Percentiles rank a stretch among this genome's conserved stretches.
Conservation (phyloP, 1,140 invertebrate species). For the Globodera ellingtonae region DNA sequence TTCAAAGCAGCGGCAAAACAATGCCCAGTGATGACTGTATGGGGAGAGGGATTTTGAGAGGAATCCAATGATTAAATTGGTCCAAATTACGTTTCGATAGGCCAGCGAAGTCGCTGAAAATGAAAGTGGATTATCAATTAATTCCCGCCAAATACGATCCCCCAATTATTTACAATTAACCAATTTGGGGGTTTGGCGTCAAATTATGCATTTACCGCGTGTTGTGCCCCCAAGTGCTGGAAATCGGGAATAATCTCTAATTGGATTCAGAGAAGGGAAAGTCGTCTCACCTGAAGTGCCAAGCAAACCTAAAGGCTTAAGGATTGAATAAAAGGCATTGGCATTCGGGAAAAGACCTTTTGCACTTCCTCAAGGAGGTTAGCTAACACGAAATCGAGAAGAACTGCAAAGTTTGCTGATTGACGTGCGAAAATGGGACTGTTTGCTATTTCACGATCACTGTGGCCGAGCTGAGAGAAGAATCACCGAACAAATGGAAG, state of each 20-base stretch:
- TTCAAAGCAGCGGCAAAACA: slow-evolving; percentile 52
- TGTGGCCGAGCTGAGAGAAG: slow-evolving; percentile 42
- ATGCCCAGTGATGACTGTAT: slow-evolving; percentile 38
- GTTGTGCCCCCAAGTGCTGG: slow-evolving; percentile 43
- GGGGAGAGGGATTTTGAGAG: not conserved
- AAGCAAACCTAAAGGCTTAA: slow-evolving; percentile 34
- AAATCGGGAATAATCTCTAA: slow-evolving; percentile 5
- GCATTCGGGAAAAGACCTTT: slow-evolving; percentile 28
- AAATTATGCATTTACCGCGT: slow-evolving; percentile 21
- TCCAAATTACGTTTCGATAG: slow-evolving; percentile 30
- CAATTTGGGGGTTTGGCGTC: no score
- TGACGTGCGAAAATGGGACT: slow-evolving; percentile 40
- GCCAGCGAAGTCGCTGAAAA: slow-evolving; percentile 29
- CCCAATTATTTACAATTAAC: not conserved
- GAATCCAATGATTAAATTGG: not conserved
- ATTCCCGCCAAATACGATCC: not conserved
- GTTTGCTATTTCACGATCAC: slow-evolving; percentile 44
- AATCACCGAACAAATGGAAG: not conserved
- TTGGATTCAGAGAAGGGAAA: not conserved
- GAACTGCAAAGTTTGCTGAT: slow-evolving; percentile 51
- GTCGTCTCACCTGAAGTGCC: slow-evolving; percentile 37
- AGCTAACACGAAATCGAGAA: slow-evolving; percentile 55
- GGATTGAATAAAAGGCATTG: not conserved
- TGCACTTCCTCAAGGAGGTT: slow-evolving; percentile 50
- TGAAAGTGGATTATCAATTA: not conserved